phyloP scores from a whole-genome alignment of 2,797 vertebrate species.

The Clarias platycephalus region DNA sequence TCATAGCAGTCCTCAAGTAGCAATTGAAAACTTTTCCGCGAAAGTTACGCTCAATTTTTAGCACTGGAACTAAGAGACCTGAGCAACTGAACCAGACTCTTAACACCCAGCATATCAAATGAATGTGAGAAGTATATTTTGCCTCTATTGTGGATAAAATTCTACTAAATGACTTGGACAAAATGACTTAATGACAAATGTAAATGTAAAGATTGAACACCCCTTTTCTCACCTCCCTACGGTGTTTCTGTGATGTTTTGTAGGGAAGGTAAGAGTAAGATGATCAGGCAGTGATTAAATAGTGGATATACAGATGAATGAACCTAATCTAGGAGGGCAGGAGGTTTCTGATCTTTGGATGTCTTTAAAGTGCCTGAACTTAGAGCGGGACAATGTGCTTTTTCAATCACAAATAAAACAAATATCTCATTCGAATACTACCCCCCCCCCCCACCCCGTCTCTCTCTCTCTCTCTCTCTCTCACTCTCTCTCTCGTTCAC shows the following conservation, averaged over 20 bases:
- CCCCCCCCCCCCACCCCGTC: slow-evolving; percentile 29
- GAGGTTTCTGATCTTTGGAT: slow-evolving; percentile 77
- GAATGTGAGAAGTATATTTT: neutral
- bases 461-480: no score
- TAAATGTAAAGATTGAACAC: neutral
- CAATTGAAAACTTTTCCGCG: neutral
- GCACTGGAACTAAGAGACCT: neutral
- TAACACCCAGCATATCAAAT: neutral
- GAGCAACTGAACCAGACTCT: neutral
- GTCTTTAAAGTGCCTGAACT: slow-evolving; percentile 81
- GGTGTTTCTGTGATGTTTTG: slow-evolving; percentile 64
- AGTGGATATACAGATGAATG: slow-evolving; percentile 77
- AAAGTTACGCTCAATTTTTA: neutral
- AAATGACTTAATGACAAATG: no score
- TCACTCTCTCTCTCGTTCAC: no score
- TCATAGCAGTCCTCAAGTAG: neutral
- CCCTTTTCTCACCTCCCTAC: slow-evolving; percentile 3
- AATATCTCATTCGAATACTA: no score
- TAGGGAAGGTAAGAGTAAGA: slow-evolving; percentile 81
- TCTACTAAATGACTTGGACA: neutral
- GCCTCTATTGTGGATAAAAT: neutral
- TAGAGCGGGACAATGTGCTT: slow-evolving; percentile 78
- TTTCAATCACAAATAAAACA: slow-evolving; percentile 71
- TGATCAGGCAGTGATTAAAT: slow-evolving; percentile 83
- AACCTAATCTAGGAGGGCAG: slow-evolving; percentile 85